These are phyloP conservation scores for Diogma glabrata DNA, from an alignment of 2,888 invertebrate genomes.

Conservation along the genomic window DNA sequence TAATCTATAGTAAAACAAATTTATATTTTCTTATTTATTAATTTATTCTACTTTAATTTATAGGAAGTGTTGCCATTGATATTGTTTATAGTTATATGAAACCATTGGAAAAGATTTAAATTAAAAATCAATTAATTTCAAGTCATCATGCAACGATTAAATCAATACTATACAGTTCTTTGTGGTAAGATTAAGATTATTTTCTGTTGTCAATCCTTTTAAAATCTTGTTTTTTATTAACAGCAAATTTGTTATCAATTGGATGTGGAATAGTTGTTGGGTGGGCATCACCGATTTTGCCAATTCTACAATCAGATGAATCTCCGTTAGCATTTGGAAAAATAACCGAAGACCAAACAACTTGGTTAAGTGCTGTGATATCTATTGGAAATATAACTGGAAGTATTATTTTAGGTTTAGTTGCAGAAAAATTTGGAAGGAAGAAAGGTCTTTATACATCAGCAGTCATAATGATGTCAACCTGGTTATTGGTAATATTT, in stretches of 20 bases:
- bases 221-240: conserved; percentile 1
- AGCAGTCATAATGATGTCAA: conserved; percentile 21
- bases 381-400: conserved; percentile 31
- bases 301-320: conserved; percentile 25
- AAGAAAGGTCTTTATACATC: conserved; percentile 19
- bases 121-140: no score
- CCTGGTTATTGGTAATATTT: conserved; percentile 14
- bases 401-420: conserved; percentile 29
- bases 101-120: no score
- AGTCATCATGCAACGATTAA: no score
- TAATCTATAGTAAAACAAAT: no score
- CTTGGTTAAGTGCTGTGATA: conserved; percentile 31
- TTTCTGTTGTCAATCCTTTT: neutral
- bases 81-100: no score
- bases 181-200: conserved; percentile 12
- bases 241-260: conserved; percentile 30
- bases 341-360: conserved; percentile 25
- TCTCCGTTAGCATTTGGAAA: conserved; percentile 29
- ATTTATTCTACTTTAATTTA: no score
- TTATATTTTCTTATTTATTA: no score
- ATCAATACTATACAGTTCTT: conserved; percentile 14
- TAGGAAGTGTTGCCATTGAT: no score
- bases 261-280: conserved; percentile 31
- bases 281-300: conserved; percentile 32
- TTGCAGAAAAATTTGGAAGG: conserved; percentile 29